A percentile compares a stretch with the other conserved stretches of the same genome.
Conservation (phyloP, 2,113 vertebrate species). For the Tonatia bakeri region DNA sequence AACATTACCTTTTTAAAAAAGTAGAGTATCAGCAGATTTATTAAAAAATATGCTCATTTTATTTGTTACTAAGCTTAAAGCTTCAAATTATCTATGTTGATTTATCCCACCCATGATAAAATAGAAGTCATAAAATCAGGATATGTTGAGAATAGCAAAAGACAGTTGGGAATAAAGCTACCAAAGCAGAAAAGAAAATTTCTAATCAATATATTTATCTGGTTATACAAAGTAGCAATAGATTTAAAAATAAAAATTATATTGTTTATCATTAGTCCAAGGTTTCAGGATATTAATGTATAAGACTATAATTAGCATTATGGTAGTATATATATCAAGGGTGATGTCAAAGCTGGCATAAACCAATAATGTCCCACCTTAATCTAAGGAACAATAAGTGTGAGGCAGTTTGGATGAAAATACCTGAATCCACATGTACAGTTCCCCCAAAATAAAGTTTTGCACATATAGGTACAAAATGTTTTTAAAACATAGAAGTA, state of each 20-base stretch:
- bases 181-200: background rate
- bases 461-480: background rate
- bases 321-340: background rate
- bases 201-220: background rate
- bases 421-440: background rate
- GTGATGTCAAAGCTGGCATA: background rate
- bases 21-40: background rate
- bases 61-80: background rate
- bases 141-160: background rate
- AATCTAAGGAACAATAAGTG: background rate
- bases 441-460: background rate
- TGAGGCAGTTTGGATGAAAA: background rate
- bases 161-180: background rate
- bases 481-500: background rate
- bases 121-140: background rate
- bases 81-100: background rate
- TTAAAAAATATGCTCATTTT: background rate
- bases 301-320: background rate
- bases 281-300: background rate
- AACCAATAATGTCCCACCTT: background rate
- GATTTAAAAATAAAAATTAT: background rate
- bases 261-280: background rate
- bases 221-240: background rate
- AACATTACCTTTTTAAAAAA: background rate
- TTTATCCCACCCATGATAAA: background rate